Evolutionary conservation across 23 tunicate genomes (phyloP).

Genomic region (Styela plicata): DNA sequence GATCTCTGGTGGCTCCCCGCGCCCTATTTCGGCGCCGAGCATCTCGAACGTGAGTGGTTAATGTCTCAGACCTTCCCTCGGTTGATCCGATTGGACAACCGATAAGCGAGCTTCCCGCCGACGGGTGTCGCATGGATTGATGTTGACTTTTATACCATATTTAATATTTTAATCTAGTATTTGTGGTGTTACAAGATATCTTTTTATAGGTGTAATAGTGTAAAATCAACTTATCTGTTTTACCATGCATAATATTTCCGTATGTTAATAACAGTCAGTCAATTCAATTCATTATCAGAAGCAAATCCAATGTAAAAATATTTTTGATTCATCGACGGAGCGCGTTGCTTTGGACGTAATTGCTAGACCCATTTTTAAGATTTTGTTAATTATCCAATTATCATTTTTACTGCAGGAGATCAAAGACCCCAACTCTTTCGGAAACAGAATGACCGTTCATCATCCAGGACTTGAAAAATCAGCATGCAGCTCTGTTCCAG

Average conservation of each 20-base stretch:
- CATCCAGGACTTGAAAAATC: background rate
- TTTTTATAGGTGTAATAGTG: too few relatives aligned
- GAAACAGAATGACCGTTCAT: conserved; percentile 59
- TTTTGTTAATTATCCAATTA: background rate
- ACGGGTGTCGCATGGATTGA: background rate
- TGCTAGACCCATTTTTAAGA: too few relatives aligned
- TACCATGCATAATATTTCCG: too few relatives aligned
- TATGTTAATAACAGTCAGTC: too few relatives aligned
- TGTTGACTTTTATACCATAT: background rate
- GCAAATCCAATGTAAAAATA: too few relatives aligned
- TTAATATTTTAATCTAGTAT: background rate
- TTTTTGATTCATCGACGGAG: too few relatives aligned
- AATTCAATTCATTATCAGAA: too few relatives aligned
- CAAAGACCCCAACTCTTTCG: conserved; percentile 50
- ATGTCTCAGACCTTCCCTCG: background rate
- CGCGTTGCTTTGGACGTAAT: too few relatives aligned
- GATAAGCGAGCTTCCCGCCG: conserved; percentile 1
- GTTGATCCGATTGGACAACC: background rate
- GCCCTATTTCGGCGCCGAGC: background rate
- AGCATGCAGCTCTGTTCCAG: conserved; percentile 51
- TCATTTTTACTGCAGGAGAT: conserved; percentile 35
- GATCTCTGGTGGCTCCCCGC: background rate
- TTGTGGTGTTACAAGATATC: too few relatives aligned
- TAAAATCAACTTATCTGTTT: too few relatives aligned
- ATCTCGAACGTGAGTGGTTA: background rate